These are phyloP conservation scores for Trissolcus basalis DNA, from an alignment of 1,140 invertebrate genomes.

Conservation along the genomic window DNA sequence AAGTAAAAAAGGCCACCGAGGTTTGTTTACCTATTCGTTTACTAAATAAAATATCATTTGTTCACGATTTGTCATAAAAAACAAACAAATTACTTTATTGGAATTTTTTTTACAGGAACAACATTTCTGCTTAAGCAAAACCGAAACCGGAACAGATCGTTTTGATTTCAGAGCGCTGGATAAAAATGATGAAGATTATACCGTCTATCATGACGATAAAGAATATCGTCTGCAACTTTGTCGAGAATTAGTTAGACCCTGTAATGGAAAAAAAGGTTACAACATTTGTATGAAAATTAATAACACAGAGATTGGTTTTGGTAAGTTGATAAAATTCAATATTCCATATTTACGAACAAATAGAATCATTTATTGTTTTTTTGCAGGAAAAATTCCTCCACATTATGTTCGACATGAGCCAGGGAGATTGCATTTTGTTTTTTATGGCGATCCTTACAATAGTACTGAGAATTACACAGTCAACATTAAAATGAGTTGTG, in stretches of 20 bases:
- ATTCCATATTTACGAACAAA: constrained; percentile 3
- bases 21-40: too few species aligned
- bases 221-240: constrained; percentile 63
- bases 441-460: constrained; percentile 63
- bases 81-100: too few species aligned
- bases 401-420: constrained; percentile 17
- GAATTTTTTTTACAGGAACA: background rate
- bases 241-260: constrained; percentile 57
- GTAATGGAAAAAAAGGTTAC: constrained; percentile 59
- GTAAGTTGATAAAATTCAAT: constrained; percentile 42
- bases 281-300: constrained; percentile 62
- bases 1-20: too few species aligned
- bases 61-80: too few species aligned
- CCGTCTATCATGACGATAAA: constrained; percentile 18
- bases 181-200: constrained; percentile 22
- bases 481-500: constrained; percentile 65
- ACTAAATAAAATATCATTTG: too few species aligned
- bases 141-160: background rate
- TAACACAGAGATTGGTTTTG: constrained; percentile 63
- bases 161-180: constrained; percentile 23
- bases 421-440: constrained; percentile 61
- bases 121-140: constrained; percentile 19
- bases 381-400: constrained; percentile 62
- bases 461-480: constrained; percentile 55
- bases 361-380: too few species aligned